These are phyloP conservation scores for Oophaga sylvatica DNA, from an alignment of 2,797 vertebrate genomes.

Conservation along the genomic window DNA sequence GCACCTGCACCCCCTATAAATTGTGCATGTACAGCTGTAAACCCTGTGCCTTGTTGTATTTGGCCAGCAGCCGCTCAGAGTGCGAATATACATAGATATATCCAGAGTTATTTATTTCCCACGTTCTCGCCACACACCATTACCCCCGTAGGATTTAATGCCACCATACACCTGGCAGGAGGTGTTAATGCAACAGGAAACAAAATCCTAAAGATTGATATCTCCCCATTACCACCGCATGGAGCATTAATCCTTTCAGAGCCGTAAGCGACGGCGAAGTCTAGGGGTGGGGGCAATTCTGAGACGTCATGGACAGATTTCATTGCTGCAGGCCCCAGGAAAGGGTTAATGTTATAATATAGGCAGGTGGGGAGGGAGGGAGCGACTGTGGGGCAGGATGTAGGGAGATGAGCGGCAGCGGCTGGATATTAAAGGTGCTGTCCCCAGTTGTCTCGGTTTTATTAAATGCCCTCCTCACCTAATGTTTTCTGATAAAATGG, in stretches of 20 bases:
- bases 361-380: neutral
- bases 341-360: slow-evolving; percentile 29
- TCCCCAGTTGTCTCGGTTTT: slow-evolving; percentile 54
- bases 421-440: slow-evolving; percentile 57
- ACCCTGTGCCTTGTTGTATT: slow-evolving; percentile 1
- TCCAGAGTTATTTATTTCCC: slow-evolving; percentile 29
- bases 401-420: slow-evolving; percentile 35
- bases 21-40: neutral
- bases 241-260: slow-evolving; percentile 30
- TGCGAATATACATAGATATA: neutral
- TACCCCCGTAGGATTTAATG: slow-evolving; percentile 39
- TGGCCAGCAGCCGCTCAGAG: neutral
- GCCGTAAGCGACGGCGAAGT: neutral
- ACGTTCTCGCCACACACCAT: slow-evolving; percentile 44
- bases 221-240: neutral
- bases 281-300: neutral
- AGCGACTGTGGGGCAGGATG: slow-evolving; percentile 20
- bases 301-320: neutral
- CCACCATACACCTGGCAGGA: slow-evolving; percentile 35
- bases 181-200: slow-evolving; percentile 9
- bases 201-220: slow-evolving; percentile 24
- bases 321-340: neutral
- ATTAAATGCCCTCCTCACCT: slow-evolving; percentile 61
- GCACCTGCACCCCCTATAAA: too few relatives aligned
- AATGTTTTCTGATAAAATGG: slow-evolving; percentile 49